Evolutionary conservation across 1,140 invertebrate species (phyloP), one percentile per base, ranked within the genome.

Genomic region (Aleiodes sp.): DNA sequence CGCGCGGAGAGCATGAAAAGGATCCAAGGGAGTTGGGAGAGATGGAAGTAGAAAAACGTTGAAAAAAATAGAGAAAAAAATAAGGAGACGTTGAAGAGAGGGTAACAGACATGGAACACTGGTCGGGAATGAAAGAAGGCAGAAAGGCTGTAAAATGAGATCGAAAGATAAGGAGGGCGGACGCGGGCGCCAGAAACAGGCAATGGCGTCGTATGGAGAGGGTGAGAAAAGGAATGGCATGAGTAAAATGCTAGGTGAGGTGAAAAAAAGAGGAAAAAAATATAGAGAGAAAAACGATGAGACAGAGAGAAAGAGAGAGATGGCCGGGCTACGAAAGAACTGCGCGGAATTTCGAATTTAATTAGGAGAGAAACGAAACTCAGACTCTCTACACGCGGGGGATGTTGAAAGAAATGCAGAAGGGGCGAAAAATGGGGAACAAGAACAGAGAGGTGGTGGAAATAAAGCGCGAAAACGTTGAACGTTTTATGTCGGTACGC

Each of bases 291-390:
- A 62, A 16, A 59, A 21, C 10, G 43, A 52, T 59, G 26, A 39
- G 46, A 24, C 43, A 56, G 29, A 57, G 39, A 73, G 19, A 26
- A 10, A 41, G 52, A 41, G 56, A 65, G 63, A 61, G 41, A 28
- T 33, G 65, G 33, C 43, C 41, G 21, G 9, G 37, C 33, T 71
- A 72, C 69, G 76, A 77, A 78, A 78, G 76, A 76, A 79, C 70
- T 71, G 73, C 70, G 77, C 70, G 73, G 77, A 80, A 80, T 80
- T 79, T 78, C 73, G 77, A 75, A 80, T 80, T 80, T 80, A 80
- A 80, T 80, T 77, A 80, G 73, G 63, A 69, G 74, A 74, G 73
- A 71, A 78, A 75, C 67, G 73, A 76, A 75, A 73, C 74, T 63
- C 59, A 69, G 37, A 70, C 61, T 68, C 41, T 39, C 63, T 33